These are phyloP conservation scores for Laticauda colubrina DNA, from an alignment of 2,113 vertebrate genomes.

Conservation along the genomic window DNA sequence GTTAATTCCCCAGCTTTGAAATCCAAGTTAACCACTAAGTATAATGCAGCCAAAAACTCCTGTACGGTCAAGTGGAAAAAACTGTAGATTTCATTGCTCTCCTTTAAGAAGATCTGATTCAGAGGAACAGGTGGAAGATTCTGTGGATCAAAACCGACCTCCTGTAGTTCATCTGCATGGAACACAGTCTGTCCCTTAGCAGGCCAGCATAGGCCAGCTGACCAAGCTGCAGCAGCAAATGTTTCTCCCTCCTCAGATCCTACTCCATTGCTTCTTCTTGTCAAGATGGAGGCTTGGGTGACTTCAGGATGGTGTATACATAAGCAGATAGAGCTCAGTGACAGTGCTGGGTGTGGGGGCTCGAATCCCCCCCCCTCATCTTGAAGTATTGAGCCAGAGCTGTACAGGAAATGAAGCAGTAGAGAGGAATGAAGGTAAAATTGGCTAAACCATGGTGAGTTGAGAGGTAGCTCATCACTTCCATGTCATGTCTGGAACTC, in stretches of 20 bases:
- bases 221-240: conserved; percentile 57
- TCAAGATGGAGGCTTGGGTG: conserved; percentile 37
- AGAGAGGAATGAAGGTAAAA: conserved; percentile 71
- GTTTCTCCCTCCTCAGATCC: conserved; percentile 23
- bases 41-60: conserved; percentile 68
- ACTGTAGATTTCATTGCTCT: conserved; percentile 60
- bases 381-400: conserved; percentile 63
- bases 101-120: conserved; percentile 60
- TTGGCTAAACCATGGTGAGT: conserved; percentile 63
- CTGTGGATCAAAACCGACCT: conserved; percentile 47
- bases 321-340: conserved; percentile 69
- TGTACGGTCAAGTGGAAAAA: conserved; percentile 68
- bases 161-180: conserved; percentile 45
- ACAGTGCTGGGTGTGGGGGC: conserved; percentile 63
- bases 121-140: conserved; percentile 62
- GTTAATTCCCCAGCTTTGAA: conserved; percentile 45
- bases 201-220: conserved; percentile 65
- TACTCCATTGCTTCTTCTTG: neutral
- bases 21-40: conserved; percentile 50
- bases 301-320: conserved; percentile 63
- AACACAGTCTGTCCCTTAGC: conserved; percentile 64
- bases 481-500: conserved; percentile 43
- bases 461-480: conserved; percentile 61
- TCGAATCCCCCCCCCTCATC: neutral
- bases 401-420: conserved; percentile 70